Percentiles rank a stretch among this genome's conserved stretches.
Evolutionary conservation across 2,797 vertebrate genomes (phyloP).

Genomic region (Tokudaia muenninki): DNA sequence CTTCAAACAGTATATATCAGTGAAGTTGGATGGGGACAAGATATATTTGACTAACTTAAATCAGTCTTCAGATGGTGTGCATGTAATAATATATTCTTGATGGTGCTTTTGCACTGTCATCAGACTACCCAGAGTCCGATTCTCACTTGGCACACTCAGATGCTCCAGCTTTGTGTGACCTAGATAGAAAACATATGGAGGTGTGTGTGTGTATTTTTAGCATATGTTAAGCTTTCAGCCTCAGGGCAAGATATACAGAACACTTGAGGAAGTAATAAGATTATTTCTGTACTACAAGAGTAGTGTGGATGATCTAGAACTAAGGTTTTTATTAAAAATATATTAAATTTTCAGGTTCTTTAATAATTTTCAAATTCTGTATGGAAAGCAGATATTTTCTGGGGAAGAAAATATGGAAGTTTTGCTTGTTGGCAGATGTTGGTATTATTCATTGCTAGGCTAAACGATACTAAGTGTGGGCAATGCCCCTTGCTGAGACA

Average conservation of each 20-base stretch:
- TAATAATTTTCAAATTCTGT: constrained; percentile 5
- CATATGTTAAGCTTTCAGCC: constrained; percentile 81
- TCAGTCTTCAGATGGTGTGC: constrained; percentile 83
- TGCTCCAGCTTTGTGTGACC: constrained; percentile 87
- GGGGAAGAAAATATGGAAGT: background rate
- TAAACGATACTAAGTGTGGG: constrained; percentile 47
- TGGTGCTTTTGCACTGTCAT: constrained; percentile 89
- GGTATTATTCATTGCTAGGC: constrained; percentile 45
- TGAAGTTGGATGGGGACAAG: constrained; percentile 79
- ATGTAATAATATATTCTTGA: constrained; percentile 89
- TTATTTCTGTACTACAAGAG: constrained; percentile 70
- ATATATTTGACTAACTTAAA: constrained; percentile 85
- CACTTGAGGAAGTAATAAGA: constrained; percentile 73
- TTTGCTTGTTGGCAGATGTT: constrained; percentile 12
- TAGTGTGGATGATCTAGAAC: constrained; percentile 28
- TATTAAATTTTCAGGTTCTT: constrained; percentile 61
- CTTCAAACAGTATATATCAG: constrained; percentile 79
- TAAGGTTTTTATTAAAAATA: background rate
- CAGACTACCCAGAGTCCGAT: constrained; percentile 89
- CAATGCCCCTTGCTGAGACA: constrained; percentile 50
- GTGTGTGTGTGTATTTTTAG: constrained; percentile 88
- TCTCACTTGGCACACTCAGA: constrained; percentile 88
- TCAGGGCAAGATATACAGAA: constrained; percentile 72
- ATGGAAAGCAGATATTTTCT: constrained; percentile 62
- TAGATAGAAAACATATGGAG: constrained; percentile 89